These are phyloP conservation scores for Lordiphosa collinella DNA, from an alignment of 1,140 invertebrate species.

Conservation along the genomic window DNA sequence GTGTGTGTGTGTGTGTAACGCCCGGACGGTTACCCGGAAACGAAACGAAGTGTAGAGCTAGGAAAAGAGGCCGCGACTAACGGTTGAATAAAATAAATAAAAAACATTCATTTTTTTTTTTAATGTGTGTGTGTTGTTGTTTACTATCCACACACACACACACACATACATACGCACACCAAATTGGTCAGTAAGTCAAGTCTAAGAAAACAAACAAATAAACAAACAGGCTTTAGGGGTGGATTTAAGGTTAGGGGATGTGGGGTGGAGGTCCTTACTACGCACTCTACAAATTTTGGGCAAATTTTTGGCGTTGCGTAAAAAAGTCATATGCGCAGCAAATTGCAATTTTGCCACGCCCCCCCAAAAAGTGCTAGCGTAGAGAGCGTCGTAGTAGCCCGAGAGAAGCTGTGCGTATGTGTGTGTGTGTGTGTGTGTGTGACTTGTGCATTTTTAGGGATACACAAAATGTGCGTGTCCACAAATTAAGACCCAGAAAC, in stretches of 20 bases:
- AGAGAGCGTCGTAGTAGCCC: constrained; percentile 4
- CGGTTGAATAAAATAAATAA: background rate
- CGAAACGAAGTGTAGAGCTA: background rate
- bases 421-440: constrained; percentile 21
- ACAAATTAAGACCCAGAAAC: constrained; percentile 14
- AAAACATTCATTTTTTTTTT: background rate
- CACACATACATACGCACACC: background rate
- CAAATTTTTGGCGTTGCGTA: constrained; percentile 54
- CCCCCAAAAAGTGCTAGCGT: constrained; percentile 39
- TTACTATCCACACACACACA: constrained; percentile 13
- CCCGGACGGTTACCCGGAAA: no score
- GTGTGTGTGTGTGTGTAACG: no score
- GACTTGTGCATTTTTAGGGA: constrained; percentile 39
- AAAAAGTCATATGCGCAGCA: constrained; percentile 67
- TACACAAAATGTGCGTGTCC: constrained; percentile 49
- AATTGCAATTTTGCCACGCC: constrained; percentile 70
- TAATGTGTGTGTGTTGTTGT: constrained; percentile 6
- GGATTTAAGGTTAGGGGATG: background rate
- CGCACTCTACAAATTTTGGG: constrained; percentile 2
- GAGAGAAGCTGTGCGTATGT: constrained; percentile 14
- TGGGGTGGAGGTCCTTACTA: constrained; percentile 3
- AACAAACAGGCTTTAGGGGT: constrained; percentile 1
- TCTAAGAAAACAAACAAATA: constrained; percentile 22
- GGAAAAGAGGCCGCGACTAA: background rate
- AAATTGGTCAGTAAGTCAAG: constrained; percentile 50